Base-by-base conservation (phyloP, 1,140 invertebrate genomes). In the Thalassaphorura encarpata region DNA sequence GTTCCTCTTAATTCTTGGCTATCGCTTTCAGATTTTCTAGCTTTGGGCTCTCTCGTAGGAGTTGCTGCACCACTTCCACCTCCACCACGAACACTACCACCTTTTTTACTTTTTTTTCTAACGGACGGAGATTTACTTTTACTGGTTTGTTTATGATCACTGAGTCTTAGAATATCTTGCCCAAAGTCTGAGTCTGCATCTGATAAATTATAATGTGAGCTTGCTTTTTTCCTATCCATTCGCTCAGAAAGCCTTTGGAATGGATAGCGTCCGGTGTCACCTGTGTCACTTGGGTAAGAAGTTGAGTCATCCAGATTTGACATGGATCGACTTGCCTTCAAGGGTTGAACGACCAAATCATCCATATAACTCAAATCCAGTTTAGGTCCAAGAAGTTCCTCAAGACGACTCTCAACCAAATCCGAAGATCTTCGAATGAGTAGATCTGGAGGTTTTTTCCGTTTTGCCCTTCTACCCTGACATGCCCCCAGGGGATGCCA, bases 371-470 rank as follows among this genome's bases (percentile, higher is more conserved):
- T 18, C 6, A 8, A 8, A 43, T 6, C 11, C 5, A 8, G 13
- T 48, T 24, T 29, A n/a, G 48, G 41, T 2, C 62, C 62, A 16
- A 64, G 42, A 15, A 64, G 29, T 23, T 64, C 52, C 18, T 55
- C 59, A 13, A 64, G 33, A 43, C 48, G 54, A 15, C 40, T 43
- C n/a, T 64, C 62, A 29, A 61, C 54, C 15, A 56, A 39, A 26
- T 60, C 57, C 19, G 57, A 56, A 13, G 47, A 18, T 1, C 27
- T 39, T 33, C 45, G 2, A 3, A 31, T 13, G 33, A 48, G 33
- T 18, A 27, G 16, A 3, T 54, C 50, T 1, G 40, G 18, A 6
- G 27, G 46, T 23, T 55, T 56, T 23, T 41, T 57, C 19, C 40
- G 19, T n/a, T 54, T 54, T 11, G 24, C 51, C 29, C 19, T 40